Base-by-base conservation (phyloP, 2,888 invertebrate genomes). In the Euspilapteryx auroguttella region DNA sequence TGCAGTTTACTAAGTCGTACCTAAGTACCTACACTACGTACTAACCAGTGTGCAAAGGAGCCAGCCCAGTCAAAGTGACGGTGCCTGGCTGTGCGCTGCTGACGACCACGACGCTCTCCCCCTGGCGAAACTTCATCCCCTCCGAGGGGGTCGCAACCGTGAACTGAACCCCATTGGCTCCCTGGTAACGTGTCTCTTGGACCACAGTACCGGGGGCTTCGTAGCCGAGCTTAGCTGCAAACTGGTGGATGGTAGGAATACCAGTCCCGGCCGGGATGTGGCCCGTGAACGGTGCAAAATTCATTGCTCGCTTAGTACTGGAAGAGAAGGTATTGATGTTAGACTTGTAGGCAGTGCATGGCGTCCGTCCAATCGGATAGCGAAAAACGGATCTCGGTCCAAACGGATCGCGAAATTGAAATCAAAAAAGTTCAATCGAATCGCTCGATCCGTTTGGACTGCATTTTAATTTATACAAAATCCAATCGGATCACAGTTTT, bases 281-380 rank as follows among this genome's bases (percentile, higher is more conserved):
- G 45, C 86, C 85, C 45, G 87, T 87, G 59, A 90, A 91, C 40
- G 89, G 89, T 48, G 89, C 83, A 75, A 91, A 91, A 78, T 91
- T 91, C 91, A 91, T 91, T 47, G n/a, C n/a, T n/a, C n/a, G n/a
- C n/a, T n/a, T n/a, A n/a, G n/a, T n/a, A n/a, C n/a, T n/a, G n/a
- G n/a, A n/a, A n/a, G n/a, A n/a, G n/a, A n/a, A n/a, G n/a, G n/a
- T n/a, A n/a, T n/a, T n/a, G n/a, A n/a, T n/a, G n/a, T n/a, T n/a
- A n/a, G n/a, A n/a, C n/a, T n/a, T n/a, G n/a, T n/a, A n/a, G n/a
- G n/a, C n/a, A n/a, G n/a, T n/a, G n/a, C n/a, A n/a, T n/a, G n/a
- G n/a, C n/a, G n/a, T n/a, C n/a, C n/a, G n/a, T n/a, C n/a, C n/a
- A n/a, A n/a, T n/a, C n/a, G n/a, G n/a, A n/a, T n/a, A n/a, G n/a